These are phyloP conservation scores for Trichomalopsis sarcophagae DNA, from an alignment of 1,140 invertebrate species.

Conservation along the genomic window DNA sequence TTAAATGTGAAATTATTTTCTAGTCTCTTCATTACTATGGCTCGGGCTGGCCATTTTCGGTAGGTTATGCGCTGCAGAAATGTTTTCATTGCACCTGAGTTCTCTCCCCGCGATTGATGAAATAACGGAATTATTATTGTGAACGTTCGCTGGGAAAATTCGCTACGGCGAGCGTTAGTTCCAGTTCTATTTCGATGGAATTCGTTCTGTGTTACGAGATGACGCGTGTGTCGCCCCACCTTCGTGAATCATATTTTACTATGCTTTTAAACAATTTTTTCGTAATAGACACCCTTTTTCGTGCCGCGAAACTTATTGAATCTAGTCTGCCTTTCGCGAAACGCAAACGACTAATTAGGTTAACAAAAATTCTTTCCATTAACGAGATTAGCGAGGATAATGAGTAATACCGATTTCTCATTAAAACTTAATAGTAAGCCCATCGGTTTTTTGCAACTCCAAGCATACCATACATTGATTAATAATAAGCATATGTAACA, in stretches of 20 bases:
- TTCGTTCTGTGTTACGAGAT: background rate
- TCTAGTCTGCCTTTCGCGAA: background rate
- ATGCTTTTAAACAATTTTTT: background rate
- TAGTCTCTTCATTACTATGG: constrained; percentile 3
- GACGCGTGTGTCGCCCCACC: background rate
- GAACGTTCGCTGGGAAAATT: background rate
- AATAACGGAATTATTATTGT: background rate
- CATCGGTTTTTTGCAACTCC: background rate
- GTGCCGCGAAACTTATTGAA: background rate
- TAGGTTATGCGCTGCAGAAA: background rate
- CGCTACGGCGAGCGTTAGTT: background rate
- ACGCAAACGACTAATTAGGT: background rate
- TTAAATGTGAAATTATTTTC: background rate
- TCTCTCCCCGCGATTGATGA: background rate
- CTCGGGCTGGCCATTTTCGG: background rate
- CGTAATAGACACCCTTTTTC: background rate
- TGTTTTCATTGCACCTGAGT: background rate
- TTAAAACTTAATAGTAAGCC: background rate
- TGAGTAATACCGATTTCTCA: background rate
- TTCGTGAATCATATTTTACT: background rate
- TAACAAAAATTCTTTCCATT: background rate
- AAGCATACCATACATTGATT: background rate
- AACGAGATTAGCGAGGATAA: background rate
- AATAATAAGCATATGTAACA: background rate
- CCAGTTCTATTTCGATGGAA: background rate